phyloP scores from a whole-genome alignment of 2,113 vertebrate genomes.

The Petromus typicus region DNA sequence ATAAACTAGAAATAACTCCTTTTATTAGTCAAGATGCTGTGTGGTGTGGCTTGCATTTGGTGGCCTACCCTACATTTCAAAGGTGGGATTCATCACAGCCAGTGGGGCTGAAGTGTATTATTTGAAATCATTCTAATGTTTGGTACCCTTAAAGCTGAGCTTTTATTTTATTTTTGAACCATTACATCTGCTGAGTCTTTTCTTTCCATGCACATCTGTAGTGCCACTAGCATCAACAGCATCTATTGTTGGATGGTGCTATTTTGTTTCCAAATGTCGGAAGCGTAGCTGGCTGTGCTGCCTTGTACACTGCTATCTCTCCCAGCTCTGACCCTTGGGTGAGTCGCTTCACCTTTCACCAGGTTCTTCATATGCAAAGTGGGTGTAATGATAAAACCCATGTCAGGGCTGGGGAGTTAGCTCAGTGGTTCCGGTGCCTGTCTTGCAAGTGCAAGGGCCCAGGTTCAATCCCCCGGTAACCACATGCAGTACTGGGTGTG shows the following conservation, averaged over 20 bases:
- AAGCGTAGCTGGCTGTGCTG: background rate
- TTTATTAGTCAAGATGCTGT: background rate
- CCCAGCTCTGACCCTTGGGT: background rate
- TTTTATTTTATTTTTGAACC: background rate
- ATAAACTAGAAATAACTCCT: background rate
- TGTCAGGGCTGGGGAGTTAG: no score
- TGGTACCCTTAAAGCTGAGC: background rate
- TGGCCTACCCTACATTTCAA: background rate
- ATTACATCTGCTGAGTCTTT: background rate
- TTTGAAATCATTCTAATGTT: background rate
- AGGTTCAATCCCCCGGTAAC: no score
- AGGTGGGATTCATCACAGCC: background rate
- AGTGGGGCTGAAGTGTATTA: background rate
- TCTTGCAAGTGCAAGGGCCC: no score
- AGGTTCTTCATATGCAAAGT: background rate
- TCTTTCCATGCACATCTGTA: accelerated
- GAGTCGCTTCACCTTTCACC: background rate
- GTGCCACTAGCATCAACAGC: accelerated
- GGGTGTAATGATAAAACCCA: background rate
- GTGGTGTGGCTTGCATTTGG: background rate
- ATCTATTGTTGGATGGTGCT: accelerated
- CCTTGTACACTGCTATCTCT: no score
- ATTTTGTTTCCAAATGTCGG: background rate
- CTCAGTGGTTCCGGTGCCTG: no score
- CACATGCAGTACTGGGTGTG: no score